A percentile compares a stretch with the other conserved stretches of the same genome.
Conservation (phyloP, 2,888 invertebrate species). For the Beris morrisii region DNA sequence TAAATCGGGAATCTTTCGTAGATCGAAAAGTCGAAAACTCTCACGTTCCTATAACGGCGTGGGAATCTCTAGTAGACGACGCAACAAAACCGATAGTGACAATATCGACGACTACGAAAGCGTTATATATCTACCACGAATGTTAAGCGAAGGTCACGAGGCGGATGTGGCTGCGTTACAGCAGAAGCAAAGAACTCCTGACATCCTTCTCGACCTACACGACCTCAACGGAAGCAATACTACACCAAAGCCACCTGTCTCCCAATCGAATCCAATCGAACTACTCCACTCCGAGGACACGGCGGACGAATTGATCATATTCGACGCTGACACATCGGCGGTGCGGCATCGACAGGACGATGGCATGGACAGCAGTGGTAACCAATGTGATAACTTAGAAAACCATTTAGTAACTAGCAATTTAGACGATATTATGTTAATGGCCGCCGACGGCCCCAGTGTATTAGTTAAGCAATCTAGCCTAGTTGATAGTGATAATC, state of each 20-base stretch:
- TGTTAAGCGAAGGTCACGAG: constrained; percentile 43
- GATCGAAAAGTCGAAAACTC: constrained; percentile 51
- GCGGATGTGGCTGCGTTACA: constrained; percentile 36
- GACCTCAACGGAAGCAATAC: constrained; percentile 40
- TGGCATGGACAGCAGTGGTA: constrained; percentile 30
- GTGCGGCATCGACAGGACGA: constrained; percentile 10
- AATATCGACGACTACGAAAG: constrained; percentile 28
- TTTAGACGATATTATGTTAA: constrained; percentile 34
- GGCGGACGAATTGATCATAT: constrained; percentile 39
- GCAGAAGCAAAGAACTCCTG: constrained; percentile 46
- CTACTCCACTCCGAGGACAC: neutral
- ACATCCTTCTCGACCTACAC: constrained; percentile 53
- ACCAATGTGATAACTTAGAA: constrained; percentile 37
- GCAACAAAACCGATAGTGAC: constrained; percentile 39
- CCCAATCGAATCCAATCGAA: constrained; percentile 17
- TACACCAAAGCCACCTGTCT: constrained; percentile 6
- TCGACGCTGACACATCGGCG: constrained; percentile 31
- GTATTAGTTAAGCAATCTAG: constrained; percentile 35
- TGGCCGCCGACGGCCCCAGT: constrained; percentile 31
- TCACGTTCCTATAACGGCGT: constrained; percentile 55
- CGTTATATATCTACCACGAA: constrained; percentile 47
- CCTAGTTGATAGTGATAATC: constrained; percentile 35
- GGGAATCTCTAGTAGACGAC: constrained; percentile 42
- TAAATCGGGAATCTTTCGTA: constrained; percentile 47
- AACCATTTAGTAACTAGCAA: constrained; percentile 33